Base-by-base conservation (phyloP, 37 sponge, comb jelly and placozoan genomes). In the Beroe ovata region DNA sequence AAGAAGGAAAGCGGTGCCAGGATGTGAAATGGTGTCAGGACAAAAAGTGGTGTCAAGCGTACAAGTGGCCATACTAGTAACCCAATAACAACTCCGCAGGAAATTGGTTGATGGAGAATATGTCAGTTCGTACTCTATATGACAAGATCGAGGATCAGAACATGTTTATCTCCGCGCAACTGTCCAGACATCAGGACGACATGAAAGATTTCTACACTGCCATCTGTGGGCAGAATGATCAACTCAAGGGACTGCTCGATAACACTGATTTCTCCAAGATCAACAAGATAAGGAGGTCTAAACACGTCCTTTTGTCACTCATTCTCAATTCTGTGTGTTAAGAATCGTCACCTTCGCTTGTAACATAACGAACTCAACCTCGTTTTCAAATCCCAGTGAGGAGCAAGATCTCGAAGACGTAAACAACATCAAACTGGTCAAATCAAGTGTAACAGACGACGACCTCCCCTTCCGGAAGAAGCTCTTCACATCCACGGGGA, bases 101-200 rank as follows among this genome's bases (percentile, higher is more conserved):
- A 30, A 69, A 89, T 3, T 20, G 23, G 25, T 29, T 60, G 90
- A 21, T 90, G 81, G 90, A 90, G 77, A 81, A 90, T 60, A 26
- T 90, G 28, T 38, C 64, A 38, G 90, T 90, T 8, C 88, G 90
- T 8, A 90, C 90, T 4, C 61, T 90, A 11, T 90, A 60, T 30
- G 90, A 90, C 90, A 90, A 90, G 61, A 60, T 90, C 23, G 90
- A 90, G 8, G 90, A 90, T 89, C 90, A 90, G 81, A 90, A 89
- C 61, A 40, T 90, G 77, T 64, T 60, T 32, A 14, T 71, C 6
- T n/a, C 72, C 8, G 63, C 63, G 23, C 63, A 62, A 23, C 63
- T 62, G 28, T 62, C 63, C 63, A 21, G 63, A 62, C 63, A 62
- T 34, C 88, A 88, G 60, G 88, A 58, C 8, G 88, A 88, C 60